Evolutionary conservation across 2,113 vertebrate species (phyloP).

Genomic region (Chloebia gouldiae): DNA sequence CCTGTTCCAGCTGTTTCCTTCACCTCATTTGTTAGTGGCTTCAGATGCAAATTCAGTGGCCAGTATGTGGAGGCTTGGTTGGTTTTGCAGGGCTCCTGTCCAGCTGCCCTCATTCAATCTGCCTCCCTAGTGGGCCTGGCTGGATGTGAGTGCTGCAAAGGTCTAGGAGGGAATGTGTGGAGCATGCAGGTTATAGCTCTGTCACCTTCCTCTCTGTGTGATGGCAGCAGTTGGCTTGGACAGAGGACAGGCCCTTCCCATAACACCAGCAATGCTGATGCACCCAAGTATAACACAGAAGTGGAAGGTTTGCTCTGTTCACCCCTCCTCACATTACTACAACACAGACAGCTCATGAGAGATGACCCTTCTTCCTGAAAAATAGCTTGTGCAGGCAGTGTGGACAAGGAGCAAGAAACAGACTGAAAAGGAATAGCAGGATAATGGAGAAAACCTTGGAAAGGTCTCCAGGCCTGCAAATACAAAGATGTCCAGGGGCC

Average conservation of each 20-base stretch:
- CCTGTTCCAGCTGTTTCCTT: background rate
- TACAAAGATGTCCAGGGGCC: background rate
- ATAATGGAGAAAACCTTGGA: slow-evolving; percentile 12
- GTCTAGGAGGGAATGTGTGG: background rate
- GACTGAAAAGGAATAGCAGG: background rate
- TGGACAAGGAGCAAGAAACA: background rate
- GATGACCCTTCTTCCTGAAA: background rate
- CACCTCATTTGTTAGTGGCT: slow-evolving; percentile 14
- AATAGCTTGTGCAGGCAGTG: background rate
- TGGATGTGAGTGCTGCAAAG: background rate
- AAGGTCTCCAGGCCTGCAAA: background rate
- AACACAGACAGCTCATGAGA: background rate
- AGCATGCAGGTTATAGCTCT: background rate
- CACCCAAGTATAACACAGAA: background rate
- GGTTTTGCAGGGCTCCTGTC: background rate
- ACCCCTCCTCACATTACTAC: background rate
- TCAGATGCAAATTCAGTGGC: background rate
- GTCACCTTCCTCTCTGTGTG: background rate
- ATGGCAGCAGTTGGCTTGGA: background rate
- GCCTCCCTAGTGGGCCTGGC: background rate
- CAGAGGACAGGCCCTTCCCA: background rate
- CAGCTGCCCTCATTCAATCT: background rate
- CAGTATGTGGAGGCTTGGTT: background rate
- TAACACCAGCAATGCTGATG: accelerated
- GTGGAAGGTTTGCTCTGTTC: background rate